Evolutionary conservation across 2,797 vertebrate genomes (phyloP).

Genomic region (Capromys pilorides): DNA sequence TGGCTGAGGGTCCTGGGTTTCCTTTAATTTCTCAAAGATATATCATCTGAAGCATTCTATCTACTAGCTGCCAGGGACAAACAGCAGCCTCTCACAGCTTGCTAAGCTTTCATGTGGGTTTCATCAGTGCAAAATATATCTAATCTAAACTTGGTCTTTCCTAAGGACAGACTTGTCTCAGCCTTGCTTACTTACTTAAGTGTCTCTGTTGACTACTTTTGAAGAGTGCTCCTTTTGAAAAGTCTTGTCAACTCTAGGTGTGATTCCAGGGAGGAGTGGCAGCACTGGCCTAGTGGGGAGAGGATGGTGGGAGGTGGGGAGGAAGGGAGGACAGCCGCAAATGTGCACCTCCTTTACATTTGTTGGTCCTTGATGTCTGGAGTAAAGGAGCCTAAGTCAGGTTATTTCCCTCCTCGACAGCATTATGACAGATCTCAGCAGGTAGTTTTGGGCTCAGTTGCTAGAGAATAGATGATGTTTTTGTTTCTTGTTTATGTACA

Average conservation of each 20-base stretch:
- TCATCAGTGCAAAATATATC: neutral
- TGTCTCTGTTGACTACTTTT: neutral
- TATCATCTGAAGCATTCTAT: neutral
- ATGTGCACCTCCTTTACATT: neutral
- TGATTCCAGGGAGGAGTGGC: neutral
- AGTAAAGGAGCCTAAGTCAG: neutral
- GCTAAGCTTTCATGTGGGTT: neutral
- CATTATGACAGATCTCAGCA: neutral
- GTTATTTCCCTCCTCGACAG: neutral
- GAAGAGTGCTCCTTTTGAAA: neutral
- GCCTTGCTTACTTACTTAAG: neutral
- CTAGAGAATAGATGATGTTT: neutral
- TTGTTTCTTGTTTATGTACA: neutral
- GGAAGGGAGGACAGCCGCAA: neutral
- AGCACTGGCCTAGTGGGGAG: too few species aligned
- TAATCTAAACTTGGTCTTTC: neutral
- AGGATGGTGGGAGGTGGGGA: rapidly evolving
- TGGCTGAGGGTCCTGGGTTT: neutral
- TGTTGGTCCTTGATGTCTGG: neutral
- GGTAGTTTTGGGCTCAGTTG: neutral
- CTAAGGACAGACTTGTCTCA: neutral
- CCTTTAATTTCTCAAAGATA: conserved; percentile 11
- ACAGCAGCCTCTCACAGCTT: neutral
- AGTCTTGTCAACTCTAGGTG: neutral
- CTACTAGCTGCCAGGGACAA: neutral